Conservation (phyloP, 2,113 vertebrate species). For the Ptilonorhynchus violaceus region DNA sequence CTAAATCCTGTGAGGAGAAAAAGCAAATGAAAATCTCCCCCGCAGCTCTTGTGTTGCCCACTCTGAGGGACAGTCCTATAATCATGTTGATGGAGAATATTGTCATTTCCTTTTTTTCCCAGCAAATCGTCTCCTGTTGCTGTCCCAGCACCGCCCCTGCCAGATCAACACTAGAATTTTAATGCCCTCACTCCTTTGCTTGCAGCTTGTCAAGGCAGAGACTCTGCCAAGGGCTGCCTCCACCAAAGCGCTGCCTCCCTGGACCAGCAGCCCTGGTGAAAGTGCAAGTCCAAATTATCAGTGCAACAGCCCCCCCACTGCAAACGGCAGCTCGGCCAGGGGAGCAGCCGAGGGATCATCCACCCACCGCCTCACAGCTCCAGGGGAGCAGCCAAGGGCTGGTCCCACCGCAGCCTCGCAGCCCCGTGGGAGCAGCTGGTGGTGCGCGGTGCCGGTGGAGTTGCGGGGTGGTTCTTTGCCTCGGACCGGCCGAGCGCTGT, state of each 20-base stretch:
- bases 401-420: rapidly evolving
- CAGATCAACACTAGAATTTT: neutral
- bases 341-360: neutral
- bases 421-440: neutral
- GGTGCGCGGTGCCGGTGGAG: rapidly evolving
- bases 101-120: neutral
- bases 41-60: neutral
- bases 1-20: neutral
- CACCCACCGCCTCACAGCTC: neutral
- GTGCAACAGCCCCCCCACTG: neutral
- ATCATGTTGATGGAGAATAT: neutral
- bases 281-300: rapidly evolving
- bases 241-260: neutral
- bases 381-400: neutral
- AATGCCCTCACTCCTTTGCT: rapidly evolving
- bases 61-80: neutral
- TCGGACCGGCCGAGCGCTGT: neutral
- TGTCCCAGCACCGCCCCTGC: neutral
- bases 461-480: neutral
- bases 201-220: neutral
- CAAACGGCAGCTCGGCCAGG: rapidly evolving
- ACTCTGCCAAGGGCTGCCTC: neutral
- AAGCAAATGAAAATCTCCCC: neutral
- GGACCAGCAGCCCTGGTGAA: neutral
- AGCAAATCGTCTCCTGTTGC: neutral